Evolutionary conservation across 92 coral and sea anemone species (phyloP).

Genomic region (Epizoanthus ramosus): DNA sequence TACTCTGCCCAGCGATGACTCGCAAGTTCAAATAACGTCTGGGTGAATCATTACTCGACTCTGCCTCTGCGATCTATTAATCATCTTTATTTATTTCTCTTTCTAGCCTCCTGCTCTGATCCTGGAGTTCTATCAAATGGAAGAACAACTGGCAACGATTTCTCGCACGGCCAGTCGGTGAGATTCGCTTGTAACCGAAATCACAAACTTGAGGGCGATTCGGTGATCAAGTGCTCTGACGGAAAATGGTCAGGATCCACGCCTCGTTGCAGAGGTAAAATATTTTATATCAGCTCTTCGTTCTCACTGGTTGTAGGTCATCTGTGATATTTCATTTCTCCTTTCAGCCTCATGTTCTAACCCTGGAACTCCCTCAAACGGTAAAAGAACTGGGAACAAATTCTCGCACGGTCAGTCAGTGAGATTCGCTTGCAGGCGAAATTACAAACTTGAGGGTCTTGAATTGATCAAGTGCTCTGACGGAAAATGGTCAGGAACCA

Average conservation of each 20-base stretch:
- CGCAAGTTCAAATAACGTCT: no score
- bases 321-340: not conserved
- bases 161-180: constrained; percentile 43
- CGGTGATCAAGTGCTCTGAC: constrained; percentile 33
- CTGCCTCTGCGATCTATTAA: not conserved
- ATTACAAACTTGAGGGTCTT: constrained; percentile 14
- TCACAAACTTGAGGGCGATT: constrained; percentile 5
- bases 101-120: not conserved
- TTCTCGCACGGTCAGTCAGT: constrained; percentile 42
- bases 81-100: not conserved
- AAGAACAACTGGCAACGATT: constrained; percentile 3
- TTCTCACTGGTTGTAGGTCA: not conserved
- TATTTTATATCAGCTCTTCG: not conserved
- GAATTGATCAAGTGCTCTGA: constrained; percentile 24
- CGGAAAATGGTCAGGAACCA: constrained; percentile 43
- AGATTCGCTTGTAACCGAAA: constrained; percentile 20
- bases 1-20: not conserved
- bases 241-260: constrained; percentile 52
- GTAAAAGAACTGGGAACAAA: constrained; percentile 4
- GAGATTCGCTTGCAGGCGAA: constrained; percentile 14
- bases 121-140: constrained; percentile 45
- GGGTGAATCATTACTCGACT: not conserved
- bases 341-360: not conserved
- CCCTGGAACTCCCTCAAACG: constrained; percentile 34
- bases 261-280: constrained; percentile 55